phyloP scores from a whole-genome alignment of 2,797 vertebrate species.

The Fistularia commersonii region DNA sequence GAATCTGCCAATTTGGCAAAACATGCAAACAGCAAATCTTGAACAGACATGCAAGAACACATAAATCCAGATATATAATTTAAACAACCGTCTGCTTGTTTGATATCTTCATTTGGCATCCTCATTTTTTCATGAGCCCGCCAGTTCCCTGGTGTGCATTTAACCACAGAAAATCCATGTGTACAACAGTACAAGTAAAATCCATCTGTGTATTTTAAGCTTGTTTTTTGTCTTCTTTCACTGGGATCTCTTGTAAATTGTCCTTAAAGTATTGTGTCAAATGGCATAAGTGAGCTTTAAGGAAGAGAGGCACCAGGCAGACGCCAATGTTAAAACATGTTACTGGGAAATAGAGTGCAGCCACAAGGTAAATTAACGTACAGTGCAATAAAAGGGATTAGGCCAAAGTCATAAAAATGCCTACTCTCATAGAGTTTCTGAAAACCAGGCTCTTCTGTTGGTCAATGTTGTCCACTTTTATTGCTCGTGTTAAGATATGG shows the following conservation, averaged over 20 bases:
- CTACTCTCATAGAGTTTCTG: constrained; percentile 37
- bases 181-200: constrained; percentile 45
- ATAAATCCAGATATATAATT: constrained; percentile 31
- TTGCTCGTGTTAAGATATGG: constrained; percentile 42
- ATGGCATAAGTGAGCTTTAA: constrained; percentile 34
- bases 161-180: constrained; percentile 54
- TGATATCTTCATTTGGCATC: constrained; percentile 35
- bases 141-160: constrained; percentile 47
- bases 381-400: constrained; percentile 52
- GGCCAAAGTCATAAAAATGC: constrained; percentile 54
- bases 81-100: constrained; percentile 30
- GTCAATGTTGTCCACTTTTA: constrained; percentile 59
- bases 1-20: constrained; percentile 2
- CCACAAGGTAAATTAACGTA: constrained; percentile 53
- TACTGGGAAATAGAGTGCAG: constrained; percentile 49
- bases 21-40: constrained; percentile 12
- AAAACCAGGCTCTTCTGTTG: constrained; percentile 44
- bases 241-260: constrained; percentile 44
- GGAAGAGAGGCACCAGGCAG: constrained; percentile 53
- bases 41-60: constrained; percentile 4
- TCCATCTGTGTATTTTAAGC: constrained; percentile 31
- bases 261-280: constrained; percentile 50
- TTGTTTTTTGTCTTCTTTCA: constrained; percentile 33
- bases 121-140: constrained; percentile 33
- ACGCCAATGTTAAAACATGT: constrained; percentile 45